Evolutionary conservation across 1,140 invertebrate genomes (phyloP).

Genomic region (Halyomorpha halys): DNA sequence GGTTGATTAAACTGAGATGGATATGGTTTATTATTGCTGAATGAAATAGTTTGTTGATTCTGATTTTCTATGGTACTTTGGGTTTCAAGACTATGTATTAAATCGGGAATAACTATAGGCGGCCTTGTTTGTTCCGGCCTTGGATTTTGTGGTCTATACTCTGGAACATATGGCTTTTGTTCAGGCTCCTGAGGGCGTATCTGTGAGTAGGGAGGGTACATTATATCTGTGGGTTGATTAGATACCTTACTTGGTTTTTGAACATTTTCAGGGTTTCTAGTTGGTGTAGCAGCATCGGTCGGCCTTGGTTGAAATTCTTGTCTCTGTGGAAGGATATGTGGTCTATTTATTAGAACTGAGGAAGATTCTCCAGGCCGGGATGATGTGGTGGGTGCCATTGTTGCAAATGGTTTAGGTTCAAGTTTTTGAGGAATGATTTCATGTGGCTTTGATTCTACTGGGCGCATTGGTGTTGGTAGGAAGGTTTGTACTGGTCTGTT

Average conservation of each 20-base stretch:
- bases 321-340: background rate
- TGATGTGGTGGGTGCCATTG: background rate
- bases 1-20: constrained; percentile 14
- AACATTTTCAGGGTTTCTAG: no score
- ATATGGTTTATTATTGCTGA: background rate
- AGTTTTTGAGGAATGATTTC: background rate
- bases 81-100: background rate
- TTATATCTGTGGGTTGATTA: no score
- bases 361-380: background rate
- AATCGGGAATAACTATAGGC: background rate
- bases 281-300: no score
- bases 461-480: background rate
- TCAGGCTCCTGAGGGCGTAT: background rate
- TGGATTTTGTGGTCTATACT: background rate
- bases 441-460: background rate
- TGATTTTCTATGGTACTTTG: background rate
- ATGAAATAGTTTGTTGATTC: background rate
- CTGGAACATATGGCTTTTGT: background rate
- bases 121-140: background rate
- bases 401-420: background rate
- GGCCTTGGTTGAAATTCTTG: background rate
- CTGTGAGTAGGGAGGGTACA: no score
- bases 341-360: background rate
- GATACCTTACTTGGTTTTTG: no score
- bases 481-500: background rate